phyloP scores from a whole-genome alignment of 2,888 invertebrate genomes.

The Villa cingulata region DNA sequence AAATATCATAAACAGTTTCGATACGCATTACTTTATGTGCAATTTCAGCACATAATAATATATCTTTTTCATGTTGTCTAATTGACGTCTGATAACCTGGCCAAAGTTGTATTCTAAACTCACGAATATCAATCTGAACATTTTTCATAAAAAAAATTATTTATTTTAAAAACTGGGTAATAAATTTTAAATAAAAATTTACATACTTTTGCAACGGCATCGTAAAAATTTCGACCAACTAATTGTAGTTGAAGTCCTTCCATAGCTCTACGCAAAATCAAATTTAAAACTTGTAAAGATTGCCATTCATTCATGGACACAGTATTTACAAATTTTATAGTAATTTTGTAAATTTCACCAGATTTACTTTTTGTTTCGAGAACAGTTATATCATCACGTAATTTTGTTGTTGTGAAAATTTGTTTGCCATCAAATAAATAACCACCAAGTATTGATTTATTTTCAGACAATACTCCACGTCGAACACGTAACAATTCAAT shows the following conservation, averaged over 20 bases:
- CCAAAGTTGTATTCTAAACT: constrained; percentile 61
- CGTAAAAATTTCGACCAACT: constrained; percentile 60
- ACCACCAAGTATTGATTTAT: constrained; percentile 44
- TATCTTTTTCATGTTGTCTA: constrained; percentile 60
- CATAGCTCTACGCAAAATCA: constrained; percentile 50
- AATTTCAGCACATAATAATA: constrained; percentile 68
- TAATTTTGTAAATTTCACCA: constrained; percentile 41
- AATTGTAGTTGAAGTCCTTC: constrained; percentile 49
- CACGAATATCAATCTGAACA: constrained; percentile 41
- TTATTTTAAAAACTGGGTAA: no score
- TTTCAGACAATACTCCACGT: constrained; percentile 46
- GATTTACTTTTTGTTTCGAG: constrained; percentile 41
- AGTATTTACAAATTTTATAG: constrained; percentile 47
- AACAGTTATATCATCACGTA: constrained; percentile 45
- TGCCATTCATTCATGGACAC: constrained; percentile 52
- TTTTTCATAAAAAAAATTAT: background rate
- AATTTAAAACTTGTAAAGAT: constrained; percentile 65
- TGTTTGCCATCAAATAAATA: constrained; percentile 66
- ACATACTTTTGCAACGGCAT: constrained; percentile 48
- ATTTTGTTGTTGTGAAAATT: constrained; percentile 47
- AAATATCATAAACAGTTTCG: constrained; percentile 56
- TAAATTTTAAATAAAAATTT: background rate
- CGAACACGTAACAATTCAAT: constrained; percentile 51
- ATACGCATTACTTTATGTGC: constrained; percentile 71
- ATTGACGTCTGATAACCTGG: constrained; percentile 76